Conservation (phyloP, 1,140 invertebrate genomes). For the Laodelphax striatellus region DNA sequence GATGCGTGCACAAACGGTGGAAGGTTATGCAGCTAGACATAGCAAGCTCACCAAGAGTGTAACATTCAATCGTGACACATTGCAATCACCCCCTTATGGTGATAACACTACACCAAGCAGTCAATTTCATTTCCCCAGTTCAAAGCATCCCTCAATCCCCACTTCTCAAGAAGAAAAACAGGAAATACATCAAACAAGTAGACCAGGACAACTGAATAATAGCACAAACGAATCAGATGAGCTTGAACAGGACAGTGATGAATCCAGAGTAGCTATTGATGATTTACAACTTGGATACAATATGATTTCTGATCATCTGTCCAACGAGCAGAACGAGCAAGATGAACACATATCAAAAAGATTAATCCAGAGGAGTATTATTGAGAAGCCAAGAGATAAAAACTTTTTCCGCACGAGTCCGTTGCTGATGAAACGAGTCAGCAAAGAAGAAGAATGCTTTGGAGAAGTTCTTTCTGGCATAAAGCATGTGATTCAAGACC, state of each 20-base stretch:
- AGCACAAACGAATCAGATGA: background rate
- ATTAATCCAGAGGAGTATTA: background rate
- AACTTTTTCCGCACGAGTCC: conserved; percentile 17
- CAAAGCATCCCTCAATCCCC: background rate
- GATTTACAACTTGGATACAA: background rate
- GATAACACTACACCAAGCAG: background rate
- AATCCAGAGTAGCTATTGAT: background rate
- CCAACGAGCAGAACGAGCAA: background rate
- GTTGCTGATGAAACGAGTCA: conserved; percentile 8
- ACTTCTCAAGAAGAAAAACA: background rate
- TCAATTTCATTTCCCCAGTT: background rate
- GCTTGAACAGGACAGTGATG: background rate
- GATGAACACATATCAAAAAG: background rate
- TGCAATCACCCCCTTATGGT: conserved; percentile 57
- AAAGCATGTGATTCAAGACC: conserved; percentile 59
- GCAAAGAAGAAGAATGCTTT: conserved; percentile 57
- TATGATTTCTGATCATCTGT: no score
- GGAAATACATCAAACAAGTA: background rate
- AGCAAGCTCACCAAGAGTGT: conserved; percentile 80
- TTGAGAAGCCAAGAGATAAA: conserved; percentile 8
- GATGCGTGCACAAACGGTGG: conserved; percentile 66
- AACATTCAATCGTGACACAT: conserved; percentile 72
- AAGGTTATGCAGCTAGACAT: conserved; percentile 75
- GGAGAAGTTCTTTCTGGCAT: conserved; percentile 60
- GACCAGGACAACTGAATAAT: background rate